Conservation (phyloP, 2,113 vertebrate species). For the Anoura caudifer region DNA sequence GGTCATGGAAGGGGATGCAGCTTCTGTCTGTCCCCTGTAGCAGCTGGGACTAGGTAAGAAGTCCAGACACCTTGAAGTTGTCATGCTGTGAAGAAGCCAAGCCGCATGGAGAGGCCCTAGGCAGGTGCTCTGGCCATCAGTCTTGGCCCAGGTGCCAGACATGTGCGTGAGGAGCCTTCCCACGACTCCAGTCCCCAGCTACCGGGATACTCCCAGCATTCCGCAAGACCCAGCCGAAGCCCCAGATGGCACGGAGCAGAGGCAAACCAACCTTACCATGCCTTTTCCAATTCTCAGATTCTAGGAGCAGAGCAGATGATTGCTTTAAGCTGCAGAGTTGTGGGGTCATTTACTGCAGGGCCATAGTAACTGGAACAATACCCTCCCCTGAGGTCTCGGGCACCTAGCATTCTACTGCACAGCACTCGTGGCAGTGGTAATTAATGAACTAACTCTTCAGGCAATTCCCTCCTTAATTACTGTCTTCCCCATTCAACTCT, state of each 20-base stretch:
- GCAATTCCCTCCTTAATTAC: conserved; percentile 7
- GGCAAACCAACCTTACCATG: background rate
- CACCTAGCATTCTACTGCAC: background rate
- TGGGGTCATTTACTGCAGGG: background rate
- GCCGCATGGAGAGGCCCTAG: background rate
- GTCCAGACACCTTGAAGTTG: background rate
- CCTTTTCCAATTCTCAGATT: background rate
- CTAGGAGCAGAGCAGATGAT: background rate
- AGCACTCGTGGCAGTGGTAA: background rate
- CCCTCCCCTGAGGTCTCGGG: background rate
- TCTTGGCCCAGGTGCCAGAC: background rate
- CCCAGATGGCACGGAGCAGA: too few species aligned
- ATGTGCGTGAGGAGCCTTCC: background rate
- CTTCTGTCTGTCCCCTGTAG: background rate
- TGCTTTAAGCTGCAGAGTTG: background rate
- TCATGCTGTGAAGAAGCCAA: background rate
- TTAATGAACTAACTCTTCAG: background rate
- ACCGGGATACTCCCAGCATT: background rate
- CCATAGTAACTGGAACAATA: background rate
- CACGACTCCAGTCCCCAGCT: background rate
- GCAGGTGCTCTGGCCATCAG: background rate
- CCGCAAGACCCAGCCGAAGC: background rate
- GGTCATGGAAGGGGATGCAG: background rate
- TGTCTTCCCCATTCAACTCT: conserved; percentile 11
- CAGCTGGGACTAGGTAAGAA: background rate